Evolutionary conservation across 2,797 vertebrate genomes (phyloP).

Genomic region (Pangasius krempfi): DNA sequence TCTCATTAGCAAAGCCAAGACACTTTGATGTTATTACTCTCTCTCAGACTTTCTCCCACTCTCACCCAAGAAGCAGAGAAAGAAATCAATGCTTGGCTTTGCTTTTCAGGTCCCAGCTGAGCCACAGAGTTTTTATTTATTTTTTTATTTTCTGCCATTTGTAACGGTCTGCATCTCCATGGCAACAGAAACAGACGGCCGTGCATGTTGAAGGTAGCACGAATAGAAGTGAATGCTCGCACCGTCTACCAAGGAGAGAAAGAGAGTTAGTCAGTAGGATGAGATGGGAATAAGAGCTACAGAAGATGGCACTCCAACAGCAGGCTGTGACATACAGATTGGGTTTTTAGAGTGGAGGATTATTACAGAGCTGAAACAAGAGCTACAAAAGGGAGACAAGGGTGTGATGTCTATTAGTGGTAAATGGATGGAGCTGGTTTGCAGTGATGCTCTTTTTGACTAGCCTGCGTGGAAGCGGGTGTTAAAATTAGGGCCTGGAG

Average conservation of each 20-base stretch:
- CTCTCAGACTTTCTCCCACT: conserved; percentile 30
- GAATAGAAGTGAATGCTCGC: conserved; percentile 38
- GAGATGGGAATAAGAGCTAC: conserved; percentile 24
- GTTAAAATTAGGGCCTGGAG: conserved; percentile 3
- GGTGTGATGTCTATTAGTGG: conserved; percentile 31
- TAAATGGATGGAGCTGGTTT: conserved; percentile 23
- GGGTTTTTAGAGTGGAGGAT: conserved; percentile 24
- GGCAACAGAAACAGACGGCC: conserved; percentile 72
- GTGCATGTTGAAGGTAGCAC: conserved; percentile 50
- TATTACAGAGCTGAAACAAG: conserved; percentile 42
- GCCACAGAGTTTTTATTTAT: conserved; percentile 20
- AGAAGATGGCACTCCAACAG: conserved; percentile 13
- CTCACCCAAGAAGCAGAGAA: conserved; percentile 36
- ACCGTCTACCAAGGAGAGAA: conserved; percentile 29
- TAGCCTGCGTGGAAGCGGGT: background rate
- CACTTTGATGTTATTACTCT: conserved; percentile 68
- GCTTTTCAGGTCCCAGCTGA: conserved; percentile 53
- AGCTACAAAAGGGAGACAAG: conserved; percentile 20
- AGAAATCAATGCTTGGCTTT: conserved; percentile 49
- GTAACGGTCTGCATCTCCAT: conserved; percentile 78
- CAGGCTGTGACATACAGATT: conserved; percentile 43
- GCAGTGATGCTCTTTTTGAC: conserved; percentile 1
- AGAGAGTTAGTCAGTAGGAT: conserved; percentile 26
- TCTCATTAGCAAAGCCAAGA: conserved; percentile 65
- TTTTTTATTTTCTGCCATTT: conserved; percentile 67